Percentiles rank a stretch among this genome's conserved stretches.
These are phyloP conservation scores for Tetragnatha versicolor DNA, from an alignment of 1,140 invertebrate genomes.

Conservation along the genomic window DNA sequence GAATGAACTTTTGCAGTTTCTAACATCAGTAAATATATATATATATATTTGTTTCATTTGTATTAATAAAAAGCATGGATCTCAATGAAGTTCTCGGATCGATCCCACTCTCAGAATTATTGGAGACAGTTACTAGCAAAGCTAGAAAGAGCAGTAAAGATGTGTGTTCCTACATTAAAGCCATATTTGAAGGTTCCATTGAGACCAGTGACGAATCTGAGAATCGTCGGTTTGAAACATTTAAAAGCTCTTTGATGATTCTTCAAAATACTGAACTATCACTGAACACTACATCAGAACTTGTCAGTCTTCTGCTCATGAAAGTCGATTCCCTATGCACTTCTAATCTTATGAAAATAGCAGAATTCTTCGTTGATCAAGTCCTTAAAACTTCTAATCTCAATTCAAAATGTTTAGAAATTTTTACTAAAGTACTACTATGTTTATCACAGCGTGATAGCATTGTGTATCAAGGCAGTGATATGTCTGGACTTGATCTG, in stretches of 20 bases:
- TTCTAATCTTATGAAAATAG: slow-evolving; percentile 30
- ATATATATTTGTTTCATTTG: too few species aligned
- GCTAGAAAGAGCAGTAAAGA: slow-evolving; percentile 35
- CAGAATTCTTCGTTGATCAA: slow-evolving; percentile 24
- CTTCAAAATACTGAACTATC: slow-evolving; percentile 13
- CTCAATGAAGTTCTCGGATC: slow-evolving; percentile 4
- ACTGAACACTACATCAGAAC: not conserved
- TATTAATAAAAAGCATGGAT: too few species aligned
- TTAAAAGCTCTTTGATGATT: slow-evolving; percentile 14
- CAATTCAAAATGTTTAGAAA: slow-evolving; percentile 32
- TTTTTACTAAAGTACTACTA: slow-evolving; percentile 23
- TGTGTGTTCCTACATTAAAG: slow-evolving; percentile 8
- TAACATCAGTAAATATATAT: too few species aligned
- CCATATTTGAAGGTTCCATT: slow-evolving; percentile 26
- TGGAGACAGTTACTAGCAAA: slow-evolving; percentile 20
- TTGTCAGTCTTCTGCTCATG: slow-evolving; percentile 8
- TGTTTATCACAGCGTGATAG: slow-evolving; percentile 13
- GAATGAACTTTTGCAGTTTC: too few species aligned
- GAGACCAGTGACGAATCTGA: slow-evolving; percentile 18
- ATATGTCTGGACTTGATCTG: slow-evolving; percentile 31
- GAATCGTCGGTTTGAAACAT: slow-evolving; percentile 39
- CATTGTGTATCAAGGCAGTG: slow-evolving; percentile 28
- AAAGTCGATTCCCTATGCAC: slow-evolving; percentile 31
- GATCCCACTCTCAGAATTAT: slow-evolving; percentile 17
- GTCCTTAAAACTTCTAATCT: not conserved